Conservation (phyloP, 2,797 vertebrate genomes). For the Kryptopterus vitreolus region DNA sequence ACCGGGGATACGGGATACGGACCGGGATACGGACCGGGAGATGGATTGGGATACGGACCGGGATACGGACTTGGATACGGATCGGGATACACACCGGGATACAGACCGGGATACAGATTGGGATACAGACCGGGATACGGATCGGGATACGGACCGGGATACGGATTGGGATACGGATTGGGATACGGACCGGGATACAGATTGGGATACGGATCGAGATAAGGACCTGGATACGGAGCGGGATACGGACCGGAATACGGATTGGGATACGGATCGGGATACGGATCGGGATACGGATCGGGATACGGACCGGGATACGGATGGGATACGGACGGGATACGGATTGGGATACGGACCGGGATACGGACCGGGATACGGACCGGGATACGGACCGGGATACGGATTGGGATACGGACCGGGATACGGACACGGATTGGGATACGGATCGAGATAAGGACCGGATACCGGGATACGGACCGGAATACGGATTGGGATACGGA, state of each 20-base stretch:
- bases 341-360: too few species aligned
- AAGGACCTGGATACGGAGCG: too few species aligned
- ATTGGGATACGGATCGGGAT: too few species aligned
- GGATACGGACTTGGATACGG: neutral
- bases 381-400: conserved; percentile 1
- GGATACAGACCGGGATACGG: neutral
- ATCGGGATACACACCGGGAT: too few species aligned
- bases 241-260: conserved; percentile 1
- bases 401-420: too few species aligned
- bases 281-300: conserved; percentile 1
- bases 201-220: conserved; percentile 8
- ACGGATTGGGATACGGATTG: conserved; percentile 9
- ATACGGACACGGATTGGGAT: conserved; percentile 2
- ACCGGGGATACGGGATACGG: too few species aligned
- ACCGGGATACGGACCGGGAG: neutral
- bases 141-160: conserved; percentile 4
- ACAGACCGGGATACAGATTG: too few species aligned
- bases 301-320: neutral
- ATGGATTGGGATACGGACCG: too few species aligned
- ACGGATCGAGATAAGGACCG: too few species aligned
- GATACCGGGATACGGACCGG: neutral
- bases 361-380: neutral
- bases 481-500: too few species aligned
- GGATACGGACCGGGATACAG: conserved; percentile 1
- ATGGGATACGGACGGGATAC: conserved; percentile 6